These are phyloP conservation scores for Gambusia yucatana DNA, from an alignment of 2,797 vertebrate species.

Conservation along the genomic window DNA sequence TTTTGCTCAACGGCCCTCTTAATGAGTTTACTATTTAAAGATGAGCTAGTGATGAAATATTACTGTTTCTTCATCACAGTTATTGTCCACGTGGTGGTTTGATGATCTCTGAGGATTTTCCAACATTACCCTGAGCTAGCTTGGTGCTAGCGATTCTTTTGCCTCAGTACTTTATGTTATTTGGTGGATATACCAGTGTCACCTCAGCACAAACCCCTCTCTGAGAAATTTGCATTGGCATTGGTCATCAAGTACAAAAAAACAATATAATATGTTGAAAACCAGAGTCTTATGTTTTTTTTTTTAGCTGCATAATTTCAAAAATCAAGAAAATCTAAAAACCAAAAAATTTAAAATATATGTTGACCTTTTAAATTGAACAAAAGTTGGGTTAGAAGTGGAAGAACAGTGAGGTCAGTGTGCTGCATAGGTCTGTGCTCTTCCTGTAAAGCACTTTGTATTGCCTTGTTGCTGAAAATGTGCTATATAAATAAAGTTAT, in stretches of 20 bases:
- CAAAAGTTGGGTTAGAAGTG: neutral
- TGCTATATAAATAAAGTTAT: too few relatives aligned
- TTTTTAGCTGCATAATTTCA: neutral
- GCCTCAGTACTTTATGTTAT: neutral
- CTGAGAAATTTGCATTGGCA: neutral
- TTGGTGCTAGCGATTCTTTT: neutral
- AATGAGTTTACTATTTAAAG: constrained; percentile 15
- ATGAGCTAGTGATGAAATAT: neutral
- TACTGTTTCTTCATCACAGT: neutral
- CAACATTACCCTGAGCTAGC: neutral
- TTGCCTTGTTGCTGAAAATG: too few relatives aligned
- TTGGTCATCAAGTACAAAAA: neutral
- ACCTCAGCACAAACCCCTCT: neutral
- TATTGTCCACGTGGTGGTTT: neutral
- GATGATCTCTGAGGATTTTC: neutral
- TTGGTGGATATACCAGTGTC: neutral
- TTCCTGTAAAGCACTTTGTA: neutral
- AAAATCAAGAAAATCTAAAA: neutral
- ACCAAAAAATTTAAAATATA: neutral
- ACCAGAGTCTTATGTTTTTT: neutral
- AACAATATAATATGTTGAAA: neutral
- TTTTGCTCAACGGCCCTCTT: constrained; percentile 32
- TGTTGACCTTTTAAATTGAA: neutral
- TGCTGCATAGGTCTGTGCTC: neutral
- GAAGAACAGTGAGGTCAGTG: neutral